Conservation (phyloP, 1,140 invertebrate genomes). For the Diprion similis region DNA sequence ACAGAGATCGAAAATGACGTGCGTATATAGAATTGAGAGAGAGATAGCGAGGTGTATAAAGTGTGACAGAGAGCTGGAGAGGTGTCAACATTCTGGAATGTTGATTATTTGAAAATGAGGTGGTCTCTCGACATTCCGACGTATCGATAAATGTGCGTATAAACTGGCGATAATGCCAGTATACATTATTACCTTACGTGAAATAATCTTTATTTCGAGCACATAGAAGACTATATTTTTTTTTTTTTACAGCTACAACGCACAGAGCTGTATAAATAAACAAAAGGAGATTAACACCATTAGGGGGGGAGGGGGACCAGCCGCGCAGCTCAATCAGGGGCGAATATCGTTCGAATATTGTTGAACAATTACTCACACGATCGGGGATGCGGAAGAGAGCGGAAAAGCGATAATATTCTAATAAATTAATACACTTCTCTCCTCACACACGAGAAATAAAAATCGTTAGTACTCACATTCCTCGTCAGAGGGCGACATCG, state of each 20-base stretch:
- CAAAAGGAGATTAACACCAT: constrained; percentile 37
- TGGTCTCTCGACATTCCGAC: constrained; percentile 25
- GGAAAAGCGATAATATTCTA: constrained; percentile 53
- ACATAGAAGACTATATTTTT: background rate
- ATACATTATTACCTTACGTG: background rate
- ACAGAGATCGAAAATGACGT: background rate
- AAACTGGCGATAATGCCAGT: too few relatives aligned
- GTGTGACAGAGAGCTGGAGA: constrained; percentile 34
- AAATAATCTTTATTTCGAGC: constrained; percentile 4
- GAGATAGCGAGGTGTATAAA: background rate
- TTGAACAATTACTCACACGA: constrained; percentile 46
- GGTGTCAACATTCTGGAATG: constrained; percentile 60
- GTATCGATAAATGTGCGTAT: constrained; percentile 1
- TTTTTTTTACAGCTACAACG: constrained; percentile 20
- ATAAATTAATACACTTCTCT: constrained; percentile 58
- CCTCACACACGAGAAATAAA: constrained; percentile 56
- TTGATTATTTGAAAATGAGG: constrained; percentile 44
- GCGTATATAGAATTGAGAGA: background rate
- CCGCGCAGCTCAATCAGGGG: background rate
- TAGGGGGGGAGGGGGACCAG: background rate
- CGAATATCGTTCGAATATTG: background rate
- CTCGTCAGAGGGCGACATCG: constrained; percentile 37
- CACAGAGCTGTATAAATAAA: constrained; percentile 43
- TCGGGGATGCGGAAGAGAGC: constrained; percentile 36
- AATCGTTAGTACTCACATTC: constrained; percentile 53